Evolutionary conservation across 2,797 vertebrate species (phyloP), one percentile per base, ranked within the genome.

Genomic region (Rhincodon typus): DNA sequence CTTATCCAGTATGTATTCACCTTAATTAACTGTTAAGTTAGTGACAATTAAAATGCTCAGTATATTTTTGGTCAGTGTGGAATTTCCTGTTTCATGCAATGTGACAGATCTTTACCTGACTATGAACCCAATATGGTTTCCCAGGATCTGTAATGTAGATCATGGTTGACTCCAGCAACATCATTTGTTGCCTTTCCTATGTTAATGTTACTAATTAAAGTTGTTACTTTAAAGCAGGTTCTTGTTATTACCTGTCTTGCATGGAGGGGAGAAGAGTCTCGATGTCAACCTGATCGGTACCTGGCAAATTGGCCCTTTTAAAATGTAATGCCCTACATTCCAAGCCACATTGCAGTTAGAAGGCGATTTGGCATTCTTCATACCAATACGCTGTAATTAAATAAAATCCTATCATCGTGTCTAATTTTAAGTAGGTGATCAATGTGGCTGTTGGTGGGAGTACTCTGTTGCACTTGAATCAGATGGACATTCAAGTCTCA

Each of bases 1-100:
- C 3, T 98, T 99, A 97, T 99, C 99, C 96, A 99, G 99, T 99
- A 98, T 98, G 99, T 97, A 70, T 66, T n/a, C 42, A 86, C 69
- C 38, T 72, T 25, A 94, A 5, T 94, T 46, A 27, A 25, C 0
- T 19, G 42, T 72, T 69, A 12, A 23, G 42, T 70, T 34, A 8
- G 30, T 30, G 42, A 53, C 74, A 34, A 57, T 95, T 74, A 74
- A 94, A 57, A 90, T 90, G 34, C 50, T 57, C 30, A 12, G 10
- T 10, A 34, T 21, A 77, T 77, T 77, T 57, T 74, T 2, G 27
- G 23, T 6, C 13, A 38, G 46, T 25, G 46, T 19, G 5, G 82
- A 46, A 19, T 84, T 46, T 84, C 21, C 82, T 84, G 17, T 10
- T 46, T 8, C 38, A 21, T 21, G 2, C 42, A 42, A 21, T 19